Conservation (phyloP, 2,888 invertebrate species). For the Cepaea hortensis region DNA sequence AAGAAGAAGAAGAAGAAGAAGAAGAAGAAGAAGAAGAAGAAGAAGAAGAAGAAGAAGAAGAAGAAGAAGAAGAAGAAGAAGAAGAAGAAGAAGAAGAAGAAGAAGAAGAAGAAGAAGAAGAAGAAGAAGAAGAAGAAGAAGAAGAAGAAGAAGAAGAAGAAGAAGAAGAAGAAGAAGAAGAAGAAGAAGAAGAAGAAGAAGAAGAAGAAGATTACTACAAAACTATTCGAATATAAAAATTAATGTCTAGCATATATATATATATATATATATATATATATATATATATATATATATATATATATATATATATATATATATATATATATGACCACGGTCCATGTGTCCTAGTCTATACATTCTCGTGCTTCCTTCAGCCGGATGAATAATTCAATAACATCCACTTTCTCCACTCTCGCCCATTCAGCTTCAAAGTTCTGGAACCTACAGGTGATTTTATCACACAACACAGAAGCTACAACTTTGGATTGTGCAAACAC, state of each 20-base stretch:
- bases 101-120: too few species aligned
- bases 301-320: too few species aligned
- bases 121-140: background rate
- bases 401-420: too few species aligned
- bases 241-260: too few species aligned
- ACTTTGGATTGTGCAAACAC: background rate
- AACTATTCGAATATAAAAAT: background rate
- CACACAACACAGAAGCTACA: background rate
- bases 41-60: background rate
- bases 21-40: background rate
- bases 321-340: too few species aligned
- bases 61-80: background rate
- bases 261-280: too few species aligned
- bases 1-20: background rate
- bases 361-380: too few species aligned
- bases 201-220: too few species aligned
- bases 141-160: background rate
- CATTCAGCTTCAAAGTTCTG: background rate
- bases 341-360: too few species aligned
- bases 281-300: too few species aligned
- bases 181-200: background rate
- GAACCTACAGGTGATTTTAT: background rate
- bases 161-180: background rate
- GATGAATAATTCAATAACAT: too few species aligned
- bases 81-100: too few species aligned